These are phyloP conservation scores for Chrysopilus asiliformis DNA, from an alignment of 2,888 invertebrate genomes.

Conservation along the genomic window DNA sequence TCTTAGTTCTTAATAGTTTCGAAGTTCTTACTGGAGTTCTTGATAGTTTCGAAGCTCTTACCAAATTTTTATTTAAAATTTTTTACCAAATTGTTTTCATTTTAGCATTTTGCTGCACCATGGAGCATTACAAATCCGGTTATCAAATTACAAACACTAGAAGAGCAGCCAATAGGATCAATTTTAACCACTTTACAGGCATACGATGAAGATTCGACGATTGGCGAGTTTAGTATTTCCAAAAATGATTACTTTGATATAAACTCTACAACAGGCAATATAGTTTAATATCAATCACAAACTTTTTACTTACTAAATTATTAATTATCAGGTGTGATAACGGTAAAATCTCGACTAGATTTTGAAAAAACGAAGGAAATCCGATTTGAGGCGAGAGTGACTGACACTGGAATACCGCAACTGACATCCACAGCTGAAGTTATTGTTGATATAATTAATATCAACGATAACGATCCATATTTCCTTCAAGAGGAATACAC, in stretches of 20 bases:
- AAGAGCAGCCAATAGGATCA: constrained; percentile 71
- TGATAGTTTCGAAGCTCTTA: no score
- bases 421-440: constrained; percentile 66
- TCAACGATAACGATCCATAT: constrained; percentile 77
- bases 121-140: constrained; percentile 53
- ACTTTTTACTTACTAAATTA: neutral
- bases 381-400: constrained; percentile 68
- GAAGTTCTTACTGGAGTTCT: no score
- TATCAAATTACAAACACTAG: constrained; percentile 53
- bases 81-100: no score
- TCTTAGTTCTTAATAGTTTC: no score
- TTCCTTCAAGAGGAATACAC: constrained; percentile 57
- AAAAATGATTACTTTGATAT: constrained; percentile 67
- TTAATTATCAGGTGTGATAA: no score
- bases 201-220: constrained; percentile 69
- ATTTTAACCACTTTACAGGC: constrained; percentile 64
- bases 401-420: constrained; percentile 77
- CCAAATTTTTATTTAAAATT: no score
- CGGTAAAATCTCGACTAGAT: constrained; percentile 64
- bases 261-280: constrained; percentile 60
- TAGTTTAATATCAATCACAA: neutral
- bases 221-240: constrained; percentile 51
- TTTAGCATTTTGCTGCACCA: constrained; percentile 54
- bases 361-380: constrained; percentile 64
- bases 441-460: constrained; percentile 61